Percentiles rank a stretch among this genome's conserved stretches.
Evolutionary conservation across 2,113 vertebrate genomes (phyloP).

Genomic region (Sylvilagus bachmani): DNA sequence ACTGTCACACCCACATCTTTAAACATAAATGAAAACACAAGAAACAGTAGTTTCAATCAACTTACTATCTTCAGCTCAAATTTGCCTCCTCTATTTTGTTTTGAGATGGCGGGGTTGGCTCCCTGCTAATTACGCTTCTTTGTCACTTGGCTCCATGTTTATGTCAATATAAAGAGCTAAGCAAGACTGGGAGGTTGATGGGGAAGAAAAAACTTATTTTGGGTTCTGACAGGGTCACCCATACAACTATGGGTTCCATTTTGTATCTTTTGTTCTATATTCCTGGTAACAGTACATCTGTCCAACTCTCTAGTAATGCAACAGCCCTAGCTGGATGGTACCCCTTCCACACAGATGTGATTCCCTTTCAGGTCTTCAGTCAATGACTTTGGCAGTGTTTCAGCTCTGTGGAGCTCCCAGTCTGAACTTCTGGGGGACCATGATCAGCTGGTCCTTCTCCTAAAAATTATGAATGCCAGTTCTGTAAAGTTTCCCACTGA

Average conservation of each 20-base stretch:
- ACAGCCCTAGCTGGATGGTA: neutral
- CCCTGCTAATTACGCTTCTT: neutral
- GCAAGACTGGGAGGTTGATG: neutral
- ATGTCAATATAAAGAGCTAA: neutral
- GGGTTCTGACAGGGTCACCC: neutral
- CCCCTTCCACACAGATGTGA: neutral
- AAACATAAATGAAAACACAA: neutral
- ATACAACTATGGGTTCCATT: neutral
- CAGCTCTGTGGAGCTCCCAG: accelerated
- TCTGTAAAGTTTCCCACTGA: neutral
- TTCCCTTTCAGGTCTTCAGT: neutral
- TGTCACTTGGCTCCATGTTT: neutral
- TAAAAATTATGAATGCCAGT: neutral
- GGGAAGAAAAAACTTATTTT: neutral
- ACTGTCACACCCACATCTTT: neutral
- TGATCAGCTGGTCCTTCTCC: neutral
- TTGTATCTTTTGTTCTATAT: neutral
- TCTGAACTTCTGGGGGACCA: neutral
- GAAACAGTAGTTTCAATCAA: neutral
- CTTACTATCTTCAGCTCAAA: neutral
- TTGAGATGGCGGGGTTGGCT: neutral
- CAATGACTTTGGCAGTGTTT: neutral
- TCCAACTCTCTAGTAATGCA: neutral
- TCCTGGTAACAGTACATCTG: neutral
- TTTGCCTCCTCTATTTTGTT: neutral